Evolutionary conservation across 2,888 invertebrate genomes (phyloP).

Genomic region (Epicampocera succincta): DNA sequence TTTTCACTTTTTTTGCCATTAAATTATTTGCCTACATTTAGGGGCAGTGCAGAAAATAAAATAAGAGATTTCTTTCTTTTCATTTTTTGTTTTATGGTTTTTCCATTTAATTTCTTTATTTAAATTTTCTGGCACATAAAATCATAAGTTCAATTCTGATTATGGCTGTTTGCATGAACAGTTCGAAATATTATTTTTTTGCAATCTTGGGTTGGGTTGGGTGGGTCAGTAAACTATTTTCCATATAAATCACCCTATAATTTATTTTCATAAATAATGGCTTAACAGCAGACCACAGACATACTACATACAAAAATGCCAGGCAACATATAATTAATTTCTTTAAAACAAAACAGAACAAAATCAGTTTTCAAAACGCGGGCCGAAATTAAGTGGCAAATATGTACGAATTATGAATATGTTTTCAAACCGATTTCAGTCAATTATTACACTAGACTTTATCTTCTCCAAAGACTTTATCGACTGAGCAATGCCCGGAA

Average conservation of each 20-base stretch:
- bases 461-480: too few relatives aligned
- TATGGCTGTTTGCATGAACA: slow-evolving; percentile 12
- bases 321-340: slow-evolving; percentile 30
- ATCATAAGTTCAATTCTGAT: slow-evolving; percentile 33
- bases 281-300: background rate
- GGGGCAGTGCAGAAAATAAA: background rate
- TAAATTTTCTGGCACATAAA: slow-evolving; percentile 38
- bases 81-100: slow-evolving; percentile 7
- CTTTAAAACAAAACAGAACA: background rate
- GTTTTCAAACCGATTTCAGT: too few relatives aligned
- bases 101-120: slow-evolving; percentile 29
- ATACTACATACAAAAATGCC: background rate
- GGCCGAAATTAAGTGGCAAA: too few relatives aligned
- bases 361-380: background rate
- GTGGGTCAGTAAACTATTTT: slow-evolving; percentile 25
- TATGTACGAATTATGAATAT: too few relatives aligned
- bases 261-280: slow-evolving; percentile 27
- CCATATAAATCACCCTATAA: slow-evolving; percentile 39
- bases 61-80: slow-evolving; percentile 20
- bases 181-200: background rate
- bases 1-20: slow-evolving; percentile 35
- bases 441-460: too few relatives aligned
- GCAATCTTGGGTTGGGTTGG: background rate
- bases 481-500: too few relatives aligned
- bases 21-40: slow-evolving; percentile 41